Evolutionary conservation across 2,888 invertebrate genomes (phyloP), one percentile per base, ranked within the genome.

Genomic region (Drosophila paucipuncta): DNA sequence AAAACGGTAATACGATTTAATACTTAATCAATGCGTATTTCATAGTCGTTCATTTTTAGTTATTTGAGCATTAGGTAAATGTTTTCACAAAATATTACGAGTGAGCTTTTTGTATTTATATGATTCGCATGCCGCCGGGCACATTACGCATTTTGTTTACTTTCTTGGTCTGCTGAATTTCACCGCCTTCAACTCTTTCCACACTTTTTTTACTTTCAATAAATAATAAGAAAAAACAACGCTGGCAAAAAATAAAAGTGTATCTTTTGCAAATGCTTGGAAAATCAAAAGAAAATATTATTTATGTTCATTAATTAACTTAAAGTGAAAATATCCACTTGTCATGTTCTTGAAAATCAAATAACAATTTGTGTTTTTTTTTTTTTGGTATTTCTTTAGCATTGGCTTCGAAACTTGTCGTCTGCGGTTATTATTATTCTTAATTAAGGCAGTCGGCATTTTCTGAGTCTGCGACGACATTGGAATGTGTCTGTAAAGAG

Each of bases 281-380:
- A 70, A 84, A 60, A 68, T 67, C 57, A 66, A 70, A 67, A 66
- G 65, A 55, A 69, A 83, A 50, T 50, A 73, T 69, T 59, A 75
- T 80, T 77, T 77, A 74, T 85, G 55, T 68, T 73, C 55, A 62
- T 80, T 73, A 77, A 77, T 83, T 62, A 80, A 80, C 67, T 73
- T 49, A 54, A 53, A 70, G 52, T 58, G 67, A 86, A 71, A 67
- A 73, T 70, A 43, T 41, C 41, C 66, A 69, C 82, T 68, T 68
- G 80, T 83, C 54, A 50, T 71, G 70, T 69, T 85, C 74, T 82
- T 83, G 68, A 72, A 63, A 69, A 62, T 63, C 41, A 68, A 73
- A 57, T 33, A 59, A 71, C 61, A 78, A 54, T 62, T 43, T 64
- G 28, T 64, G 49, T 22, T 49, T 67, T 25, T 49, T 64, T 52